Conservation (phyloP, 2,888 invertebrate species). For the Epistrophe eligans region DNA sequence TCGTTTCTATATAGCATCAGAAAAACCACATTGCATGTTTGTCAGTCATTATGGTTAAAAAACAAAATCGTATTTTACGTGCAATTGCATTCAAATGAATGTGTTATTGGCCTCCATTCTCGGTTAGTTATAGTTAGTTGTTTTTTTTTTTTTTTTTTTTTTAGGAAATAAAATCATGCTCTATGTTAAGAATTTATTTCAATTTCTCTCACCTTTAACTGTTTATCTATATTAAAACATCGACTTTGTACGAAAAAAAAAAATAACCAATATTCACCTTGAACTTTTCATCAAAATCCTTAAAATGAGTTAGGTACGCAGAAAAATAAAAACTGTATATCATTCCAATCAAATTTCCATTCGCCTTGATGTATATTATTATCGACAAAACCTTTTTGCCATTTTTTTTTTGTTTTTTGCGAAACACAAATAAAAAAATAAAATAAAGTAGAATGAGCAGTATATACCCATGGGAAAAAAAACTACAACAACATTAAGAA, state of each 20-base stretch:
- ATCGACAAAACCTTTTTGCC: conserved; percentile 42
- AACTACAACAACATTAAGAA: conserved; percentile 45
- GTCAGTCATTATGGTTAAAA: conserved; percentile 31
- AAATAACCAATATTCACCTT: conserved; percentile 24
- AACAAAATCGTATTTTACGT: conserved; percentile 23
- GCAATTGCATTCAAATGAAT: conserved; percentile 40
- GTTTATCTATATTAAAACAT: background rate
- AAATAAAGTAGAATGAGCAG: conserved; percentile 20
- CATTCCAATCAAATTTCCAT: conserved; percentile 13
- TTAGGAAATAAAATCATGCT: conserved; percentile 29
- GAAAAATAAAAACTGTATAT: background rate
- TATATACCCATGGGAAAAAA: background rate
- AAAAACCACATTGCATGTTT: conserved; percentile 44
- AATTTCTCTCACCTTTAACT: conserved; percentile 36
- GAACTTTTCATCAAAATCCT: conserved; percentile 24
- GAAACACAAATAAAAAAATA: background rate
- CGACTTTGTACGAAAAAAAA: background rate
- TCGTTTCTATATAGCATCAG: background rate
- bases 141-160: background rate
- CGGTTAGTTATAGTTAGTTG: background rate
- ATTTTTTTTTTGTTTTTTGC: conserved; percentile 2
- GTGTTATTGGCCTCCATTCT: conserved; percentile 22
- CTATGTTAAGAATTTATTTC: conserved; percentile 5
- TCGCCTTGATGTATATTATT: background rate
- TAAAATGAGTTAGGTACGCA: background rate